Base-by-base conservation (phyloP, 1,140 invertebrate genomes). In the Bombus superbus region DNA sequence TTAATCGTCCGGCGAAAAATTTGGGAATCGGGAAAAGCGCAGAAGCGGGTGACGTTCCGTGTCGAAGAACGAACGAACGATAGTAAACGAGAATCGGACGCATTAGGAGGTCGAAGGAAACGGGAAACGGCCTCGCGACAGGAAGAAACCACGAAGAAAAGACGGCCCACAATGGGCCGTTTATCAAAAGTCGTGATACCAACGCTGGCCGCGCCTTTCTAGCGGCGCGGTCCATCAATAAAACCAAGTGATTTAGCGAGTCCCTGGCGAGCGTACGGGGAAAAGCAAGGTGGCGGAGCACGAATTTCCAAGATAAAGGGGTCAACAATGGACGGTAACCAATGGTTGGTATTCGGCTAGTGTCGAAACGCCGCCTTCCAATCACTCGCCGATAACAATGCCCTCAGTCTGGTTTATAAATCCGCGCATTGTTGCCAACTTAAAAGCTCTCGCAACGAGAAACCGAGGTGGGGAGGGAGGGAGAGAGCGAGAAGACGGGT, bases 351-450 rank as follows among this genome's bases (percentile, higher is more conserved):
- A 93, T 93, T 93, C 93, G 93, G 91, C 91, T 87, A 91, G 92
- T 93, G 92, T 93, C 93, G 93, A 92, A 91, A 88, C 88, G 91
- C 86, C 85, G 83, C 81, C 89, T 92, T 93, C 88, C 92, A 92
- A 93, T 93, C 92, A 93, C 92, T 93, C 92, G 92, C 86, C 90
- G 92, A 92, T 93, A 93, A 93, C 93, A 93, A 93, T 93, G 85
- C 90, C 87, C 81, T 71, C 80, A 81, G 86, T 92, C 89, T 91
- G 92, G 92, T 93, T 93, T 93, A 93, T 93, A 93, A 93, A 93
- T 93, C 93, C 92, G 92, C 72, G 92, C 92, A 93, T 93, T 93
- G 93, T 93, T 93, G 92, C 91, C 89, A 92, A 93, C 92, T 93
- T 93, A 93, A 93, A 93, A 93, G 92, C 92, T 89, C 89, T 91